Conservation (phyloP, 2,888 invertebrate genomes). For the Pristionchus fissidentatus region DNA sequence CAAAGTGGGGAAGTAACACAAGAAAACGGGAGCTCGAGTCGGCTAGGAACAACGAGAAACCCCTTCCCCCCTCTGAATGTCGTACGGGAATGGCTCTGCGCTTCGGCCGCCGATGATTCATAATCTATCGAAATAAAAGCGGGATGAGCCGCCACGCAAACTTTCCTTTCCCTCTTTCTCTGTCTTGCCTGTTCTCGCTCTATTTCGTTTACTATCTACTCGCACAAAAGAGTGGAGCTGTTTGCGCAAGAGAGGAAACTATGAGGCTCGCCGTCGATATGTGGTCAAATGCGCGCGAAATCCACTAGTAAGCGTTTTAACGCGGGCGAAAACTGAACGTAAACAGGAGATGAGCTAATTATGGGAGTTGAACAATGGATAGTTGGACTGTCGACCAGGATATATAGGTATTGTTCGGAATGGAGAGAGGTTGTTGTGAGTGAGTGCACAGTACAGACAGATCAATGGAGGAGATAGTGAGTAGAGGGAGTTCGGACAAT, state of each 20-base stretch:
- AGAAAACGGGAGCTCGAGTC: background rate
- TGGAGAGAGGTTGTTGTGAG: too few relatives aligned
- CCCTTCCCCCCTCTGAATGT: too few relatives aligned
- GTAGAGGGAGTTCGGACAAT: too few relatives aligned
- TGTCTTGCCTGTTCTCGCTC: background rate
- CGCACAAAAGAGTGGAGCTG: conserved; percentile 37
- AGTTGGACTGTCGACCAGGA: too few relatives aligned
- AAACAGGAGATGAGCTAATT: background rate
- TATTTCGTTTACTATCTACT: conserved; percentile 29
- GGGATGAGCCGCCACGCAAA: conserved; percentile 22
- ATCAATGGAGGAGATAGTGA: too few relatives aligned
- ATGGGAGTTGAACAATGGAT: background rate
- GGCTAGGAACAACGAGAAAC: background rate
- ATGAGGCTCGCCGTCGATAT: too few relatives aligned
- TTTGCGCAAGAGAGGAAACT: conserved; percentile 23
- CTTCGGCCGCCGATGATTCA: conserved; percentile 32
- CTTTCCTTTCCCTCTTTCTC: background rate
- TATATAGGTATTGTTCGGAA: too few relatives aligned
- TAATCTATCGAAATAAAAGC: conserved; percentile 43
- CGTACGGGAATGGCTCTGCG: conserved; percentile 15
- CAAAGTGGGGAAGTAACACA: background rate
- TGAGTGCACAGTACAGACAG: too few relatives aligned
- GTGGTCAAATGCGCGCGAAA: too few relatives aligned
- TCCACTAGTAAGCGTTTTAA: too few relatives aligned
- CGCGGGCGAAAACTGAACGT: too few relatives aligned